Evolutionary conservation across 1,140 invertebrate species (phyloP).

Genomic region (Tetragnatha versicolor): DNA sequence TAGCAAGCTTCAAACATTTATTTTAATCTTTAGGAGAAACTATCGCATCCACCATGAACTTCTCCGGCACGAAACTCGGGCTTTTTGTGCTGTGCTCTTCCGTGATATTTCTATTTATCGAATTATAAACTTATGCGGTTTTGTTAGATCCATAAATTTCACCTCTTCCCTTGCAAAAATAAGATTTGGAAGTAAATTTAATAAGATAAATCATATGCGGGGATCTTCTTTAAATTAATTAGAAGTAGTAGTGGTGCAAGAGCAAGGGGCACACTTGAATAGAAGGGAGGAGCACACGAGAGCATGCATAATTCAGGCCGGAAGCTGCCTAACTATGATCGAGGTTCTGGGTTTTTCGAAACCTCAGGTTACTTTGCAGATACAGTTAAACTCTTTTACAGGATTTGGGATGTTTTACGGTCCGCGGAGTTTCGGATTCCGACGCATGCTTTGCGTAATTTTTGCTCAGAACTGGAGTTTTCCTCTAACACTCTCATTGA

Average conservation of each 20-base stretch:
- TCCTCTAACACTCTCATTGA: too few relatives aligned
- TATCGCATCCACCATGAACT: too few relatives aligned
- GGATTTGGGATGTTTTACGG: neutral
- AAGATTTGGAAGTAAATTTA: slow-evolving; percentile 24
- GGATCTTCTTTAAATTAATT: slow-evolving; percentile 41
- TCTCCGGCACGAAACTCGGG: slow-evolving; percentile 1
- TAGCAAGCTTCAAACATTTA: slow-evolving; percentile 1
- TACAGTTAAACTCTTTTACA: neutral
- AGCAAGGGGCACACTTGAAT: too few relatives aligned
- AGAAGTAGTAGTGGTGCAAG: slow-evolving; percentile 15
- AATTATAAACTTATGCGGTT: slow-evolving; percentile 37
- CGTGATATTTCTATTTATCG: slow-evolving; percentile 13
- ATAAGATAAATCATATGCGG: slow-evolving; percentile 35
- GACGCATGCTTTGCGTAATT: neutral
- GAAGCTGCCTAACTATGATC: slow-evolving; percentile 14
- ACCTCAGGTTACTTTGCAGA: neutral
- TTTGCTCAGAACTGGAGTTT: too few relatives aligned
- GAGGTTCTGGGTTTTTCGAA: neutral
- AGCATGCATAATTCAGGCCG: slow-evolving; percentile 34
- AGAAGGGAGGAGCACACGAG: neutral
- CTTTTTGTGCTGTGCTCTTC: neutral
- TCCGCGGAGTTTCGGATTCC: neutral
- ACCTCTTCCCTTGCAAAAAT: slow-evolving; percentile 27
- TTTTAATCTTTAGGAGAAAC: neutral
- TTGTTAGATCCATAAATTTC: slow-evolving; percentile 17